Evolutionary conservation across 2,888 invertebrate species (phyloP), one percentile per base, ranked within the genome.

Genomic region (Cataglyphis livida): DNA sequence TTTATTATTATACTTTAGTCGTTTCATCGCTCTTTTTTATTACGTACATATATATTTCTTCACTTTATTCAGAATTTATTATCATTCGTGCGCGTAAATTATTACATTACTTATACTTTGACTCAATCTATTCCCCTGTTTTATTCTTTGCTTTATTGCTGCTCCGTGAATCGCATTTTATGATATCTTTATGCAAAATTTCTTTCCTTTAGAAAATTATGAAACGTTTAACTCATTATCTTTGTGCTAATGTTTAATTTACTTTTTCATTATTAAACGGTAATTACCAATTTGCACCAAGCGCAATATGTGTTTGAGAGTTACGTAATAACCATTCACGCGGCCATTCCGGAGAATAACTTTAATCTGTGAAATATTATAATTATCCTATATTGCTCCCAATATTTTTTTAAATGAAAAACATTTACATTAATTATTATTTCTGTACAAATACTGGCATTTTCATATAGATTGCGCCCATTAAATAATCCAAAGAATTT

Each of bases 1-100:
- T 66, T 15, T 48, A 28, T 79, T 41, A 78, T 9, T 35, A 64
- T 85, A 68, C 81, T 82, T 87, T 74, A 62, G 38, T 64, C 28
- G 62, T 84, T 84, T 61, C 32, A 61, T 41, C 76, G 41, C 35
- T 41, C 70, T 18, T 15, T 68, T 32, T 35, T 71, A 35, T 71
- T 71, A 12, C 44, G 71, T 71, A 12, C 32, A 35, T 44, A 70
- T 32, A 15, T 71, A 57, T 70, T 44, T 59, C 21, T 59, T 59
- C 71, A 4, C 35, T 44, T 35, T 32, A 61, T 12, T 61, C 59
- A 25, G 28, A 54, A 57, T 57, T 44, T 32, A 79, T 48, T 44
- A 32, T 44, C 59, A 44, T 21, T 35, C 6, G 21, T 44, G 78
- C 44, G 70, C 59, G 35, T 61, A 79, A 71, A 70, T 70, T 70